Evolutionary conservation across 2,797 vertebrate genomes (phyloP), one percentile per base, ranked within the genome.

Genomic region (Schizopygopsis pylzovi): DNA sequence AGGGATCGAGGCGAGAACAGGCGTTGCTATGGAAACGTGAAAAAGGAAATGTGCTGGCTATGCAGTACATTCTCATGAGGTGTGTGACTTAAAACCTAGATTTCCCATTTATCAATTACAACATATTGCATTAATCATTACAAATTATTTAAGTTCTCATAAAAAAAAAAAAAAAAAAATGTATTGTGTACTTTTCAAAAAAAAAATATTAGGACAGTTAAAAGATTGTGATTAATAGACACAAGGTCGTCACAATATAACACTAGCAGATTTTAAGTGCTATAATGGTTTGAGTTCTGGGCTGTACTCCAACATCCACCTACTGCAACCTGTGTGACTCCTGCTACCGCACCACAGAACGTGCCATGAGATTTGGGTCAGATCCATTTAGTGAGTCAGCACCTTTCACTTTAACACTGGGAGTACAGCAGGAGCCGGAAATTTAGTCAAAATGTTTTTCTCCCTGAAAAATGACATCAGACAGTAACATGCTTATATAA

Each of bases 21-120:
- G 0, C 12, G 79, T 93, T 91, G 83, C 87, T 88, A 92, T 90
- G 90, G 90, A 85, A 93, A 92, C 92, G 76, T 79, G 76, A 87
- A 43, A 45, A 88, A 88, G 18, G 41, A 89, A 91, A 92, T 88
- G 72, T 90, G 90, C 90, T 43, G 79, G 41, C 45, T 89, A 83
- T 91, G 87, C 92, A 92, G 73, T 77, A 90, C 90, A 92, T 78
- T 52, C 33, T 20, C 76, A 67, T 39, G 82, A 83, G 72, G 25
- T 83, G 41, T 10, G 20, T 49, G 82, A 52, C 43, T 65, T 49
- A 25, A n/a, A 28, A 52, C 41, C 39, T 20, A 52, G 13, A 65
- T 39, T 37, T 77, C 1, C 4, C 4, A 52, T 52, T 65, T n/a
- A 10, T 20, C 56, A 47, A 47, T 9, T 10, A 83, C 25, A 63